Conservation (phyloP, 2,888 invertebrate genomes). For the Caenorhabditis sp. region DNA sequence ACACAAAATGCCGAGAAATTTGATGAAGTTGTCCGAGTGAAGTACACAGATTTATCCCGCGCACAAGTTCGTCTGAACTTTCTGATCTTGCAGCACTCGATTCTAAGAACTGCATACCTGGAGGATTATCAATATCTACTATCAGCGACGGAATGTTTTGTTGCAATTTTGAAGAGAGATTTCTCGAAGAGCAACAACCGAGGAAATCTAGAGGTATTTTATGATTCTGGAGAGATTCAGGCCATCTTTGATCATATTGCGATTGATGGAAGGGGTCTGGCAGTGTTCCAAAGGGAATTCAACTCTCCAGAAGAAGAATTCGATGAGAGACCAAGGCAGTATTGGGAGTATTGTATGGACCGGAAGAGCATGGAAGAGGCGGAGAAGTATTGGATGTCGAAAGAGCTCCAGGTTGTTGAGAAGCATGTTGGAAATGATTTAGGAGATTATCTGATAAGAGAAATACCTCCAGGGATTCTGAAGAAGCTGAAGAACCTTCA, state of each 20-base stretch:
- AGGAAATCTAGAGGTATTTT: not conserved
- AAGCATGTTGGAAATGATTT: not conserved
- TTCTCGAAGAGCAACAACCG: too few relatives aligned
- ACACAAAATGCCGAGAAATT: conserved; percentile 13
- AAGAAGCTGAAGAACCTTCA: not conserved
- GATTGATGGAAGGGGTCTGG: conserved; percentile 45
- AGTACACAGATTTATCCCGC: not conserved
- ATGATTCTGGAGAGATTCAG: not conserved
- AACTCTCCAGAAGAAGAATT: conserved; percentile 11
- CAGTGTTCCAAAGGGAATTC: conserved; percentile 43
- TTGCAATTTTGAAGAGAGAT: conserved; percentile 4
- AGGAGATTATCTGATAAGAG: not conserved
- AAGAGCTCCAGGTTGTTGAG: not conserved
- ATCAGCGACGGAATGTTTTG: conserved; percentile 30
- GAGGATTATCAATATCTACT: conserved; percentile 18
- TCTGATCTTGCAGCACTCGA: conserved; percentile 13
- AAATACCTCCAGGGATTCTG: not conserved
- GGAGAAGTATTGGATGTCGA: conserved; percentile 8
- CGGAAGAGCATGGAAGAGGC: not conserved
- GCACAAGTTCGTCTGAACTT: conserved; percentile 6
- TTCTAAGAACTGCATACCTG: conserved; percentile 15
- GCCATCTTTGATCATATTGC: conserved; percentile 49
- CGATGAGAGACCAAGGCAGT: not conserved
- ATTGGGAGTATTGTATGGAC: not conserved
- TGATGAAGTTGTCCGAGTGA: conserved; percentile 14